phyloP scores from a whole-genome alignment of 2,113 vertebrate species.

The Callocephalon fimbriatum region DNA sequence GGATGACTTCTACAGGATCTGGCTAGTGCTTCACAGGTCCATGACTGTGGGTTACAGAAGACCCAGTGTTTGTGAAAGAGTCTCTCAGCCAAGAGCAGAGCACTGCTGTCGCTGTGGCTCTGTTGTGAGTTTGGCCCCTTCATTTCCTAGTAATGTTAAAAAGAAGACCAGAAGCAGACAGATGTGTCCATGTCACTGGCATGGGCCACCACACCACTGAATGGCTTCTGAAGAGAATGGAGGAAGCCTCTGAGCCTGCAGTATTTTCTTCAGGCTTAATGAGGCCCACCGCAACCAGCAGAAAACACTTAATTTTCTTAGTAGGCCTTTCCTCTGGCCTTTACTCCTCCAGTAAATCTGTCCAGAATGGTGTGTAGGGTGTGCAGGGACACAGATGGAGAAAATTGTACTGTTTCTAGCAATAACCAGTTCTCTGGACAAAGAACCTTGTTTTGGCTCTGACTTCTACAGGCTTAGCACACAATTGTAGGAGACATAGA shows the following conservation, averaged over 20 bases:
- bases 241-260: not conserved
- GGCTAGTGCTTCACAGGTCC: accelerated
- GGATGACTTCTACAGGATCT: not conserved
- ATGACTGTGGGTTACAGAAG: not conserved
- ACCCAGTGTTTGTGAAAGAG: accelerated
- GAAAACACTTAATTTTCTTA: too few species aligned
- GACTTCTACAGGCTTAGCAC: not conserved
- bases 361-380: not conserved
- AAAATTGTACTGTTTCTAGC: not conserved
- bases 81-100: accelerated
- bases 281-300: not conserved
- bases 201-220: accelerated
- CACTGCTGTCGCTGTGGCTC: accelerated
- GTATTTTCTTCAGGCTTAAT: not conserved
- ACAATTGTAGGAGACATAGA: not conserved
- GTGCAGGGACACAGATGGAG: accelerated
- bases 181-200: not conserved
- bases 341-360: not conserved
- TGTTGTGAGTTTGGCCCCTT: accelerated
- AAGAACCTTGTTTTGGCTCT: not conserved
- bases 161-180: not conserved
- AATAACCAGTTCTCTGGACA: not conserved
- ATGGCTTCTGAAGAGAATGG: not conserved
- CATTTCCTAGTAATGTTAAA: not conserved
- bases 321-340: not conserved